Evolutionary conservation across 1,140 invertebrate species (phyloP), one percentile per base, ranked within the genome.

Genomic region (Drosophila ogumai): DNA sequence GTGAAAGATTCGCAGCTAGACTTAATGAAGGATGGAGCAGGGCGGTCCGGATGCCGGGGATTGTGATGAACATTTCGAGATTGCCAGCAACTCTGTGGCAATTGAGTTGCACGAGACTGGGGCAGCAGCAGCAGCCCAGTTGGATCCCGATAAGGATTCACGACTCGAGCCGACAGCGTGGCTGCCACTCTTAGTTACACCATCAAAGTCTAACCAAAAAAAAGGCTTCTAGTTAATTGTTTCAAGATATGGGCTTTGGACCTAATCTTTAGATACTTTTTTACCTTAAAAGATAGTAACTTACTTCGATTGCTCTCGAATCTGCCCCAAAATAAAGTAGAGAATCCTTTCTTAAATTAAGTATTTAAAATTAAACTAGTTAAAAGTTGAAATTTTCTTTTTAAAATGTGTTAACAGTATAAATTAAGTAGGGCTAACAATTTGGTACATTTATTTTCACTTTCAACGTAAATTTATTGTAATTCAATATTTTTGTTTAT

Each of bases 1-100:
- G 72, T 88, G 84, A 87, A 86, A 87, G 79, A 49, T 72, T 88
- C 59, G 44, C 52, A 59, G 36, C 34, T 38, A 43, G 57, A 52
- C 73, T 61, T 66, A 76, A 80, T 60, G 31, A 61, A 40, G 28
- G 63, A 32, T 34, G 40, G 12, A n/a, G 17, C 22, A 28, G 38
- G 43, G 38, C 17, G n/a, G 38, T 19, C 38, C 10, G 66, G 46
- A 44, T 17, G 19, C 12, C 9, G 25, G 22, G 25, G 54, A 38
- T 43, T 50, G 47, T 41, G 43, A 34, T 43, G 46, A 47, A 65
- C 41, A 63, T 46, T 55, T 40, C 17, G 12, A 40, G 66, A 71
- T 43, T 79, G 46, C 50, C 34, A 31, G 43, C 41, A 63, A 54
- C 50, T 56, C 22, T 56, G 50, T 56, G 59, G 46, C 47, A 81